Evolutionary conservation across 2,888 invertebrate species (phyloP), one percentile per base, ranked within the genome.

Genomic region (Leucophenga montana): DNA sequence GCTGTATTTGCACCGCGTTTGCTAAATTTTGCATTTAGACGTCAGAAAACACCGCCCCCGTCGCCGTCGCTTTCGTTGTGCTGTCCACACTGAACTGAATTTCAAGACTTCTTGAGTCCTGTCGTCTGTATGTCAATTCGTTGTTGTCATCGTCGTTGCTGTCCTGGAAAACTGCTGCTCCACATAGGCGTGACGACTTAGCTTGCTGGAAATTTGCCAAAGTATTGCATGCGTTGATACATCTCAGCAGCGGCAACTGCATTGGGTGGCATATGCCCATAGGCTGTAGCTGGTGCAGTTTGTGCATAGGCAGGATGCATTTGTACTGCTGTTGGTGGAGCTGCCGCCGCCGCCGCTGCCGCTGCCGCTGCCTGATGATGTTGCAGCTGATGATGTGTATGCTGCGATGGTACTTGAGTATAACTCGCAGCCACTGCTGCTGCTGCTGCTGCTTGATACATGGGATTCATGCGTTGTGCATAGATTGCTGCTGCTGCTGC

Each of bases 151-250:
- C 50, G 56, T 71, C 73, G 72, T 70, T 48, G 11, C 39, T 50
- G 69, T 16, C 50, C 16, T 18, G 53, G 6, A 31, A 27, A 9
- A 66, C 3, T 39, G 66, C 56, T 50, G 16, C 27, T 33, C 22
- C 4, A 50, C 3, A 27, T 27, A 27, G 27, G 48, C 22, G 44
- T 14, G 11, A 27, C 16, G n/a, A 54, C 48, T 75, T 86, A 87
- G 75, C 85, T 87, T 68, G 80, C 76, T 65, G 85, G 83, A 67
- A 86, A 86, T 70, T 86, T 88, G 73, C 84, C 85, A 70, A 86
- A 86, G 72, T 88, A 87, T 71, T 89, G 89, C 86, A 89, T 88
- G 72, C 89, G 87, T 70, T 90, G 90, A 67, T 90, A 89, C 0
- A 89, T 22, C 81, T 86, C 90, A 14, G 86, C 72, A 13, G 86